Evolutionary conservation across 2,797 vertebrate genomes (phyloP), one percentile per base, ranked within the genome.

Genomic region (Platyrinchus mystaceus): DNA sequence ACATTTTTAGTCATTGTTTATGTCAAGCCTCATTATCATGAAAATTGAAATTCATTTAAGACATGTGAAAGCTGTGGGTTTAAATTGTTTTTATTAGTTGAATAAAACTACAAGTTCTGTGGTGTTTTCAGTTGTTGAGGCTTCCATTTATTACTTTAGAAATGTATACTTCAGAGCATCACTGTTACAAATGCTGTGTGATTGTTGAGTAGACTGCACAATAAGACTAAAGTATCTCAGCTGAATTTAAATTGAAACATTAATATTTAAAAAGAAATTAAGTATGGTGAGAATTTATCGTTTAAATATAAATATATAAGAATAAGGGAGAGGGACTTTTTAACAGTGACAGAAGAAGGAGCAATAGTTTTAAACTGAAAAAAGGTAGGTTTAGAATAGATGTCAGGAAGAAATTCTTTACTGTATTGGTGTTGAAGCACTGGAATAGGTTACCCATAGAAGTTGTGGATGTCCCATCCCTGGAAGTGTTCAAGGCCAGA

Each of bases 31-130:
- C 52, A 52, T 89, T 85, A 84, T 22, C 46, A 78, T 53, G 66
- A 91, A 91, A 78, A 88, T 64, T 90, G 14, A 74, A 91, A 83
- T 64, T 80, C 2, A 21, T 83, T 94, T 76, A 78, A 83, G n/a
- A 49, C 2, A 10, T 15, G 44, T 9, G 28, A 88, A 91, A 70
- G 9, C 6, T 53, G 11, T 37, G 14, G 5, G 24, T 63, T 79
- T 43, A 70, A 60, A 60, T 79, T 76, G 20, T 3, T 60, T 87
- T 79, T 66, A 21, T 58, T 43, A 80, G 18, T 36, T 53, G 36
- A 80, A 76, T 66, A 82, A 83, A 67, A 30, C 12, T 55, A 15
- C 2, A 66, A 32, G 3, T 77, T 91, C 46, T 73, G 12, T 7
- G 5, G 2, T 69, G 22, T 75, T 93, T 41, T 74, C 12, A 30